A percentile compares a stretch with the other conserved stretches of the same genome.
phyloP scores from a whole-genome alignment of 2,797 vertebrate genomes.

The Alca torda region DNA sequence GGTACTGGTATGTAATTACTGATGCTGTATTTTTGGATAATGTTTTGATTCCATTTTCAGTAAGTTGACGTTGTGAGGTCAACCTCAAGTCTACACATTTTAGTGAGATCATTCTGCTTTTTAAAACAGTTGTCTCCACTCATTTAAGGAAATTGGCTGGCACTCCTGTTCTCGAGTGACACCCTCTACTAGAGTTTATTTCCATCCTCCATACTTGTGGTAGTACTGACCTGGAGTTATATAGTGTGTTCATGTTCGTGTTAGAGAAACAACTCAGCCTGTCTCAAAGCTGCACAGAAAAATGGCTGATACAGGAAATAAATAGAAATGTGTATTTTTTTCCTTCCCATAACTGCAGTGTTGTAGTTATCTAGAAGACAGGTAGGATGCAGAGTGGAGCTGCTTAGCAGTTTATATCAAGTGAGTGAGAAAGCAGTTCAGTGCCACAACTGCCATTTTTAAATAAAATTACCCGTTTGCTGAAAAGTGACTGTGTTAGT shows the following conservation, averaged over 20 bases:
- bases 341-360: background rate
- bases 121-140: background rate
- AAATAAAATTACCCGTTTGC: background rate
- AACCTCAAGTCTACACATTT: accelerated
- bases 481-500: background rate
- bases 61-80: background rate
- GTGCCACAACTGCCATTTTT: background rate
- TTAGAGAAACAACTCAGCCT: background rate
- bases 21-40: background rate
- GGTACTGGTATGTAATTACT: background rate
- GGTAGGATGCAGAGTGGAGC: background rate
- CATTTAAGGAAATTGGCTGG: background rate
- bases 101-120: background rate
- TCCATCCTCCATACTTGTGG: background rate
- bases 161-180: background rate
- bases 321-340: background rate
- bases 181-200: background rate
- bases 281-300: background rate
- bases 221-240: background rate
- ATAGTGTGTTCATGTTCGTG: background rate
- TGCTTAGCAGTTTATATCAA: background rate
- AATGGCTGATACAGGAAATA: background rate
- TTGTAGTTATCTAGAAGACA: background rate
- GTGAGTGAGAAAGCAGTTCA: background rate
- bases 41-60: background rate